These are phyloP conservation scores for Heteractis magnifica DNA, from an alignment of 92 coral and sea anemone genomes.

Conservation along the genomic window DNA sequence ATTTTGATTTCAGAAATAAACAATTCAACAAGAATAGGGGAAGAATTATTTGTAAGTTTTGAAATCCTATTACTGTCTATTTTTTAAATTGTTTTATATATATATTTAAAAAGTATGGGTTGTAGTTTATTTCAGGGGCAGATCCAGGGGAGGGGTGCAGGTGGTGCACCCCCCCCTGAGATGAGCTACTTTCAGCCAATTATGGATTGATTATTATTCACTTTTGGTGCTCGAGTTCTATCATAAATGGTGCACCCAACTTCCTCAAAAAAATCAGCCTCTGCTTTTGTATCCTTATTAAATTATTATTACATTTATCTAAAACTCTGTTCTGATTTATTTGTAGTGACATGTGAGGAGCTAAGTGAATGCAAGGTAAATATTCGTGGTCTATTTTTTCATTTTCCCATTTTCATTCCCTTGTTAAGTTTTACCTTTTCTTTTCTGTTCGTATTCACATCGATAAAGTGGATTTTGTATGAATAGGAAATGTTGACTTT, in stretches of 20 bases:
- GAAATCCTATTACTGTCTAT: neutral
- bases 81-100: neutral
- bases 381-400: neutral
- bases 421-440: no score
- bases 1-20: slow-evolving; percentile 57
- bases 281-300: neutral
- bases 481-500: no score
- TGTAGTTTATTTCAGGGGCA: neutral
- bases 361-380: slow-evolving; percentile 82
- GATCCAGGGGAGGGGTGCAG: no score
- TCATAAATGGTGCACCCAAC: no score
- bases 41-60: slow-evolving; percentile 66
- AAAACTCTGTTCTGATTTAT: neutral
- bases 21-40: slow-evolving; percentile 60
- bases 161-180: no score
- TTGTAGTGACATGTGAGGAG: slow-evolving; percentile 86
- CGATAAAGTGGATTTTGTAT: no score
- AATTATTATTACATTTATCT: neutral
- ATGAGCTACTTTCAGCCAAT: no score
- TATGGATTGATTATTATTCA: no score
- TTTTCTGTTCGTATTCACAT: no score
- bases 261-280: no score
- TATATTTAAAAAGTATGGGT: neutral
- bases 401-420: neutral
- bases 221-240: no score